These are phyloP conservation scores for Lasius fuliginosus DNA, from an alignment of 2,888 invertebrate genomes.

Conservation along the genomic window DNA sequence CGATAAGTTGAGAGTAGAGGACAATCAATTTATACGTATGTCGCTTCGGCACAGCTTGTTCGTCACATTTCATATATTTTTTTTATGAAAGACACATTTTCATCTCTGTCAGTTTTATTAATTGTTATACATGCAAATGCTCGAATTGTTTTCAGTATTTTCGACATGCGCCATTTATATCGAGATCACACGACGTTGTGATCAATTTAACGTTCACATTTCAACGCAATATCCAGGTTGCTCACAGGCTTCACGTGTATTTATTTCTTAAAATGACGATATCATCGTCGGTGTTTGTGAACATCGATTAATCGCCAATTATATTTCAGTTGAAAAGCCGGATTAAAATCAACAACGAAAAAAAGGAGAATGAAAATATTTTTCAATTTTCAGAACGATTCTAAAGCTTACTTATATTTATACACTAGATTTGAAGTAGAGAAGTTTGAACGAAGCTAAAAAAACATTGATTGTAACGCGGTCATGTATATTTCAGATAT, in stretches of 20 bases:
- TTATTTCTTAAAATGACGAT: conserved; percentile 33
- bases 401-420: conserved; percentile 32
- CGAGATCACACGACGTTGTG: neutral
- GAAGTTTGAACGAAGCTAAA: neutral
- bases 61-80: neutral
- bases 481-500: conserved; percentile 13
- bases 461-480: conserved; percentile 1
- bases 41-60: neutral
- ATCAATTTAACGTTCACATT: conserved; percentile 17
- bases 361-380: conserved; percentile 10
- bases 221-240: conserved; percentile 1
- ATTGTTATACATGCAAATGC: neutral
- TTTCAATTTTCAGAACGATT: neutral
- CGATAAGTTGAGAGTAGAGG: neutral
- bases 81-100: neutral
- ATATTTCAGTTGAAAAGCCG: conserved; percentile 6
- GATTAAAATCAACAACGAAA: conserved; percentile 29
- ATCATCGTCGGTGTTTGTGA: neutral
- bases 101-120: conserved; percentile 19
- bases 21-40: conserved; percentile 15
- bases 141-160: neutral
- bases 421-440: conserved; percentile 2
- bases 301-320: neutral
- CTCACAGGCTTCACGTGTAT: neutral
- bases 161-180: neutral